Evolutionary conservation across 2,888 invertebrate species (phyloP).

Genomic region (Hirtodrosophila alboralis): DNA sequence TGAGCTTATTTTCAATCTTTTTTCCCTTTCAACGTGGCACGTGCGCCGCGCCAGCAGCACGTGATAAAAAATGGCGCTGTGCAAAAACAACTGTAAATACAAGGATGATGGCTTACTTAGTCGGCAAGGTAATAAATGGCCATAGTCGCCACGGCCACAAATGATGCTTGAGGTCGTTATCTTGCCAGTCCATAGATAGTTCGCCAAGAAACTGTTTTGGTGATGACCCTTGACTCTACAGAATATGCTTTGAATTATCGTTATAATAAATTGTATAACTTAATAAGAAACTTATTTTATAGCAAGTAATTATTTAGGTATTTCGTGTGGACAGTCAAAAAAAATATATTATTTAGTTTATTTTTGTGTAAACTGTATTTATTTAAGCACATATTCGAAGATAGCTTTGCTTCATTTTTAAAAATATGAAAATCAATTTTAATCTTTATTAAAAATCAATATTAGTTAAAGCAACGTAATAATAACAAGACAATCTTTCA

Average conservation of each 20-base stretch:
- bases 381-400: too few relatives aligned
- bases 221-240: conserved; percentile 19
- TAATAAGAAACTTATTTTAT: conserved; percentile 11
- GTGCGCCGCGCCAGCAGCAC: conserved; percentile 42
- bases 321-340: too few relatives aligned
- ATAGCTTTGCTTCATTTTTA: too few relatives aligned
- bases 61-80: conserved; percentile 53
- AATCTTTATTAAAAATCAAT: too few relatives aligned
- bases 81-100: conserved; percentile 74
- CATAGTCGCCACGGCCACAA: conserved; percentile 53
- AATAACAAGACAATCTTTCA: too few relatives aligned
- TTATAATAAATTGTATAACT: conserved; percentile 43
- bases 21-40: conserved; percentile 51
- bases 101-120: conserved; percentile 74
- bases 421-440: too few relatives aligned
- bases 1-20: conserved; percentile 60
- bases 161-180: conserved; percentile 57
- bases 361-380: too few relatives aligned
- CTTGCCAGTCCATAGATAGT: conserved; percentile 30
- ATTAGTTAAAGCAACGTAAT: too few relatives aligned
- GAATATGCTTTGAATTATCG: conserved; percentile 18
- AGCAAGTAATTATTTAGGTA: not conserved
- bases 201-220: conserved; percentile 25
- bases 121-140: conserved; percentile 71
- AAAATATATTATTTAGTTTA: too few relatives aligned